Percentiles rank a stretch among this genome's conserved stretches.
Conservation (phyloP, 2,113 vertebrate species). For the Ptilonorhynchus violaceus region DNA sequence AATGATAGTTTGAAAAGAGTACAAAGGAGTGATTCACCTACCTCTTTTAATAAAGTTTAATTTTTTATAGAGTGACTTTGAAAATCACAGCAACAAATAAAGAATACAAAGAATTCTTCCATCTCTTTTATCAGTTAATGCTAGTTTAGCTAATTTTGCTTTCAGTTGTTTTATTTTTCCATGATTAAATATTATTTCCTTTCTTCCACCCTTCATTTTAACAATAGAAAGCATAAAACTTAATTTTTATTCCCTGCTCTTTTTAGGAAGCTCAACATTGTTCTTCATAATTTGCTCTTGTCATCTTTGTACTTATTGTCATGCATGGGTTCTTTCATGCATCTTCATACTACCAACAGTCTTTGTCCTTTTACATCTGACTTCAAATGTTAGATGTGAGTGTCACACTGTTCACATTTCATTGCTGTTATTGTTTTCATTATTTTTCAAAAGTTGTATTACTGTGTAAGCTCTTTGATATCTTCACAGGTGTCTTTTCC, state of each 20-base stretch:
- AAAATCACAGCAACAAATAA: background rate
- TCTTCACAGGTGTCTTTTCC: background rate
- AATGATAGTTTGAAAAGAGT: background rate
- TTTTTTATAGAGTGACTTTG: background rate
- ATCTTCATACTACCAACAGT: background rate
- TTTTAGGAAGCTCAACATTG: background rate
- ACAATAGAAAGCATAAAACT: background rate
- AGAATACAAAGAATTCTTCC: background rate
- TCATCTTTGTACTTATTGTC: background rate
- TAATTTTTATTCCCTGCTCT: background rate
- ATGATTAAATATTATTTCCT: background rate
- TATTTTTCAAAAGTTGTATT: background rate
- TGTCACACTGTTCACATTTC: background rate
- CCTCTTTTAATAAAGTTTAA: background rate
- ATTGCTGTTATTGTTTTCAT: background rate
- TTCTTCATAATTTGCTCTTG: constrained; percentile 21
- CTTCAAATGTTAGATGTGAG: background rate
- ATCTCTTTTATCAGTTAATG: background rate
- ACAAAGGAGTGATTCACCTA: background rate
- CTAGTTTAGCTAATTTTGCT: background rate
- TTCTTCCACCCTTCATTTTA: background rate
- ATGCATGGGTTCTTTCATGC: background rate
- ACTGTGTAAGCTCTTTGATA: constrained; percentile 12
- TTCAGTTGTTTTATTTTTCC: background rate
- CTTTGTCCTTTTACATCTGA: background rate